Conservation (phyloP, 2,888 invertebrate genomes). For the Thecophora atra region DNA sequence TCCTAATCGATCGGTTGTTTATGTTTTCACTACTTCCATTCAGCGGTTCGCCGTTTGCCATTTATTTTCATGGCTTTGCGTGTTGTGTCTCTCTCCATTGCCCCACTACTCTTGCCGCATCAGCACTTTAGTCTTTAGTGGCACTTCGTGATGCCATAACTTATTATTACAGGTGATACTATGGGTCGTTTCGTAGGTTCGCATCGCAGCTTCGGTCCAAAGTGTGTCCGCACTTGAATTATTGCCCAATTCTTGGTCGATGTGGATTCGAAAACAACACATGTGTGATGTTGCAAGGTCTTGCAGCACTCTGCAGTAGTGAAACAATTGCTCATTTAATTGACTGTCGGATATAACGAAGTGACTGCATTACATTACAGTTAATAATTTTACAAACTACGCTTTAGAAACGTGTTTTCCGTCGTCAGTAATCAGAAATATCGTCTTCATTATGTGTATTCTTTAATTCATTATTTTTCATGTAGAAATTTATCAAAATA, state of each 20-base stretch:
- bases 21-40: slow-evolving; percentile 7
- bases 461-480: too few relatives aligned
- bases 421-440: background rate
- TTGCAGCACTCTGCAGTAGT: slow-evolving; percentile 32
- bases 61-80: background rate
- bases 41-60: background rate
- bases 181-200: slow-evolving; percentile 1
- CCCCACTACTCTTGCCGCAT: background rate
- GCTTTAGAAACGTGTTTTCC: background rate
- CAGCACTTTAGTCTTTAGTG: background rate
- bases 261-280: background rate
- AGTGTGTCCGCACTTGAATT: slow-evolving; percentile 20
- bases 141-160: slow-evolving; percentile 33
- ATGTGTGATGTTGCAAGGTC: background rate
- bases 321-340: slow-evolving; percentile 40
- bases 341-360: slow-evolving; percentile 37
- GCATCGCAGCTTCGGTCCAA: background rate
- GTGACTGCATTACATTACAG: background rate
- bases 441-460: too few relatives aligned
- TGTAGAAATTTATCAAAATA: too few relatives aligned
- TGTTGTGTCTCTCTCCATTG: background rate
- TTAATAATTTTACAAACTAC: too few relatives aligned
- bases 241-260: slow-evolving; percentile 15
- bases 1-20: slow-evolving; percentile 34
- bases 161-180: slow-evolving; percentile 30